These are phyloP conservation scores for Lycia hirtaria DNA, from an alignment of 2,888 invertebrate genomes.

Conservation along the genomic window DNA sequence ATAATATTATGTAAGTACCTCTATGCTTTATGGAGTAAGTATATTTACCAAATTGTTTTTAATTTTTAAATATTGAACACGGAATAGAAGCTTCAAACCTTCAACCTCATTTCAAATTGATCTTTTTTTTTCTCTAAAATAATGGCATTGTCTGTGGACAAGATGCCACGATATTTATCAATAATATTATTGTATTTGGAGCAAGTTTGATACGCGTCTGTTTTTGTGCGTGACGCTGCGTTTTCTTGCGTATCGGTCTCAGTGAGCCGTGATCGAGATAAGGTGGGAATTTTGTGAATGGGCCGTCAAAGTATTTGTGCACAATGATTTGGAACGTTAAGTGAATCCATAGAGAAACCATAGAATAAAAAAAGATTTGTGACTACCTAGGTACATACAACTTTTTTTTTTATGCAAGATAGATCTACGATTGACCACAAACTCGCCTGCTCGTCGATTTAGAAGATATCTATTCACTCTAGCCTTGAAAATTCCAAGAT, in stretches of 20 bases:
- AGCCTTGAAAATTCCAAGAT: too few species aligned
- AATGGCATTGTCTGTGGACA: constrained; percentile 82
- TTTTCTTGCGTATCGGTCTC: constrained; percentile 45
- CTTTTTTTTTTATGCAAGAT: too few species aligned
- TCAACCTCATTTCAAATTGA: constrained; percentile 6
- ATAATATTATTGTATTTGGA: constrained; percentile 69
- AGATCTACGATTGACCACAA: too few species aligned
- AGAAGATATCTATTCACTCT: too few species aligned
- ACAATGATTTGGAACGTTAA: constrained; percentile 2
- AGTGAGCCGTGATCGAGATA: constrained; percentile 19
- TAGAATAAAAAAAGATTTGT: too few species aligned
- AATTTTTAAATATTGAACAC: constrained; percentile 57
- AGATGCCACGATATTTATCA: constrained; percentile 76
- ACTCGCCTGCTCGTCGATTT: too few species aligned
- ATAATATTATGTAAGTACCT: too few species aligned
- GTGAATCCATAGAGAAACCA: neutral
- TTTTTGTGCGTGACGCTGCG: constrained; percentile 69
- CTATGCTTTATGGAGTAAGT: too few species aligned
- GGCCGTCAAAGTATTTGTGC: neutral
- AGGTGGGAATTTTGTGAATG: constrained; percentile 25
- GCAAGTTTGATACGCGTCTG: constrained; percentile 55
- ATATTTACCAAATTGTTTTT: constrained; percentile 68
- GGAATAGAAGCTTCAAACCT: constrained; percentile 58
- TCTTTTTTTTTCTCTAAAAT: constrained; percentile 75
- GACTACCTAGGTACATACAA: too few species aligned